A percentile compares a stretch with the other conserved stretches of the same genome.
Evolutionary conservation across 2,888 invertebrate species (phyloP).

Genomic region (Cordilura impudica): DNA sequence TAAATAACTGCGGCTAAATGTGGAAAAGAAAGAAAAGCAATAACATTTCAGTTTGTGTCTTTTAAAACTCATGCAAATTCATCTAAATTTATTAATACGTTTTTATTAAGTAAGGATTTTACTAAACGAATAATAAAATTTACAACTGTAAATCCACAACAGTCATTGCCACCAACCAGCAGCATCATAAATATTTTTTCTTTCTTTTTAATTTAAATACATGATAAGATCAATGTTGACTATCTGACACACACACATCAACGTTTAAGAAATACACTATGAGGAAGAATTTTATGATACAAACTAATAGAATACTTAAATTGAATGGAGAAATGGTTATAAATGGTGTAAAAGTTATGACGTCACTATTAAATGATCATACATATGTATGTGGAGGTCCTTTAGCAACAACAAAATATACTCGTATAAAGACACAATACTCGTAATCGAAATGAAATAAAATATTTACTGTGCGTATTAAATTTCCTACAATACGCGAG

Average conservation of each 20-base stretch:
- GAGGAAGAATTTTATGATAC: conserved; percentile 32
- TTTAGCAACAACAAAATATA: conserved; percentile 17
- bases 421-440: conserved; percentile 14
- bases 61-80: conserved; percentile 19
- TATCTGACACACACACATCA: not conserved
- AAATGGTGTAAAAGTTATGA: conserved; percentile 43
- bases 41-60: too few species aligned
- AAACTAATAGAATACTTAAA: conserved; percentile 47
- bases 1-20: too few species aligned
- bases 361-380: conserved; percentile 34
- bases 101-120: not conserved
- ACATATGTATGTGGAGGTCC: conserved; percentile 14
- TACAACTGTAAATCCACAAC: not conserved
- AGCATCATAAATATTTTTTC: not conserved
- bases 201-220: not conserved
- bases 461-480: not conserved
- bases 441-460: conserved; percentile 45
- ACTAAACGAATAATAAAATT: not conserved
- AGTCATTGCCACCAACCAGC: not conserved
- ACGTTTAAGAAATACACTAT: conserved; percentile 11
- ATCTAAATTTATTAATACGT: conserved; percentile 1
- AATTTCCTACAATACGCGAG: conserved; percentile 18
- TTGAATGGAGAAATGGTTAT: conserved; percentile 51
- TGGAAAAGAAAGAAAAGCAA: too few species aligned
- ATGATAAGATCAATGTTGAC: not conserved